Evolutionary conservation across 2,888 invertebrate species (phyloP).

Genomic region (Papilio elwesi): DNA sequence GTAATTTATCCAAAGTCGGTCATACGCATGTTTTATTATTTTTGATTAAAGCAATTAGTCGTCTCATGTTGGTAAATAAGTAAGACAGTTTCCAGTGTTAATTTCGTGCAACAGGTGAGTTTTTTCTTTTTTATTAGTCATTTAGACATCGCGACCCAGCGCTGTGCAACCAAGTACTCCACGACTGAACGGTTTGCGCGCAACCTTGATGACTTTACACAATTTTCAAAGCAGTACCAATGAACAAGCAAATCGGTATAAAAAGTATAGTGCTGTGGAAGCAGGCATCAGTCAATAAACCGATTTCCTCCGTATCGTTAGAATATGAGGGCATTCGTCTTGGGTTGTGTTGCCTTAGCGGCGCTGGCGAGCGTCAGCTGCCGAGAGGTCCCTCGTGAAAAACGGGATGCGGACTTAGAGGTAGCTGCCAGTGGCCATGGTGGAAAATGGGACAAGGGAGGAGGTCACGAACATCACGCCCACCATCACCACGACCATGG

Average conservation of each 20-base stretch:
- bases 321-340: constrained; percentile 70
- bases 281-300: constrained; percentile 70
- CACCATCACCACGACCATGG: constrained; percentile 87
- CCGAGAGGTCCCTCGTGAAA: constrained; percentile 78
- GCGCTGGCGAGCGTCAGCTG: constrained; percentile 81
- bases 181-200: constrained; percentile 58
- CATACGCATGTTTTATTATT: background rate
- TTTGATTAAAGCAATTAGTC: background rate
- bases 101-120: constrained; percentile 34
- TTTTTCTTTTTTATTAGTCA: constrained; percentile 33
- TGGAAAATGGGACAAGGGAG: constrained; percentile 84
- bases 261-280: constrained; percentile 64
- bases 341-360: constrained; percentile 75
- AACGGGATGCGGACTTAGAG: constrained; percentile 81
- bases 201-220: constrained; percentile 81
- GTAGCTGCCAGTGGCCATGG: constrained; percentile 78
- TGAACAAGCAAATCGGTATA: constrained; percentile 71
- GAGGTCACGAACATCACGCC: constrained; percentile 86
- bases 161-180: constrained; percentile 67
- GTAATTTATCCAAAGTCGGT: too few relatives aligned
- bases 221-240: constrained; percentile 73
- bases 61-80: background rate
- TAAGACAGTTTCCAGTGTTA: constrained; percentile 7
- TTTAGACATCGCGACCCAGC: constrained; percentile 66
- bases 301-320: constrained; percentile 61